phyloP scores from a whole-genome alignment of 2,888 invertebrate genomes.

The Synanthedon andrenaeformis region DNA sequence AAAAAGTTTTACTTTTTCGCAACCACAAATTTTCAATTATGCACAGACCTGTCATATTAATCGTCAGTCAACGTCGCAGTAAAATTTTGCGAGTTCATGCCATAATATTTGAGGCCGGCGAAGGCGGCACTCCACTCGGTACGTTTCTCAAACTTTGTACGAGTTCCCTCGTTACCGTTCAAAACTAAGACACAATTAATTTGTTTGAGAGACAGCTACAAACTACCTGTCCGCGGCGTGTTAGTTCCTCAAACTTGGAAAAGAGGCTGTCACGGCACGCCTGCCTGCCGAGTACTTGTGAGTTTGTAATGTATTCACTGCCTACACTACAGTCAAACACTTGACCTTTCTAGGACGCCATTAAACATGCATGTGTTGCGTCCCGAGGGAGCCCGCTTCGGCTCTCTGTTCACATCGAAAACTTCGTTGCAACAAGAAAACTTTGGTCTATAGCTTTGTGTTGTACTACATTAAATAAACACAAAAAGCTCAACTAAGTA shows the following conservation, averaged over 20 bases:
- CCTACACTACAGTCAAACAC: conserved; percentile 49
- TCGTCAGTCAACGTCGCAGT: conserved; percentile 30
- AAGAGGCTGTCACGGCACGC: conserved; percentile 47
- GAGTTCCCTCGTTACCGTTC: conserved; percentile 52
- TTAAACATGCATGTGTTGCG: conserved; percentile 61
- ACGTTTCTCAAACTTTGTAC: conserved; percentile 53
- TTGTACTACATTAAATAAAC: conserved; percentile 38
- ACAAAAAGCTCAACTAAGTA: conserved; percentile 1
- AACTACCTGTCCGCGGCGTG: conserved; percentile 57
- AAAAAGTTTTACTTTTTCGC: conserved; percentile 8
- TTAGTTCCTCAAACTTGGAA: conserved; percentile 46
- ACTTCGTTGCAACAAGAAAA: conserved; percentile 60
- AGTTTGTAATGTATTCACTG: conserved; percentile 61
- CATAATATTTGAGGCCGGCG: conserved; percentile 23
- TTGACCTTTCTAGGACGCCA: conserved; percentile 65
- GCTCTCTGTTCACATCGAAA: conserved; percentile 54
- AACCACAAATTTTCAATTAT: conserved; percentile 20
- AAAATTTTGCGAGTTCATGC: conserved; percentile 38
- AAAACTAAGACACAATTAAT: conserved; percentile 64
- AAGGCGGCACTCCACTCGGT: conserved; percentile 33
- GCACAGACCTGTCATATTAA: conserved; percentile 19
- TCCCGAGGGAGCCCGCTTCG: conserved; percentile 46
- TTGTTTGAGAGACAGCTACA: conserved; percentile 64
- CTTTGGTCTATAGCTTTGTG: conserved; percentile 47
- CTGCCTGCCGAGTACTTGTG: conserved; percentile 33